Base-by-base conservation (phyloP, 2,113 vertebrate genomes). In the Microcebus murinus region DNA sequence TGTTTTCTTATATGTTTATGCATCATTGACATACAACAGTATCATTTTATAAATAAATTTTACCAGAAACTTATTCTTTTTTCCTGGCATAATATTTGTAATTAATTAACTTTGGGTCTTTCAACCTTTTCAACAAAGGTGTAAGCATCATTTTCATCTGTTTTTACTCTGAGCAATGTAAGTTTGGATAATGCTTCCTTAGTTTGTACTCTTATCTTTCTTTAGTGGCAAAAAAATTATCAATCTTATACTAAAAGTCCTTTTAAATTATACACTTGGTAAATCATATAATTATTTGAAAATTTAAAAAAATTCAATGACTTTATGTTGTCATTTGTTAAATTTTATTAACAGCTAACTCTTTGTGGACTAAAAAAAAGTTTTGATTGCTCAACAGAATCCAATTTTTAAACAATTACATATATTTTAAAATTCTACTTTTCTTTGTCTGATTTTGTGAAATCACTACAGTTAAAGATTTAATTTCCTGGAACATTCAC, bases 241-340 rank as follows among this genome's bases (percentile, higher is more conserved):
- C 21, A 79, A 45, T 0, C 65, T 90, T 82, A 34, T 27, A 48
- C 4, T 65, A 59, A 84, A 74, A 68, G 27, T 0, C 0, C 2
- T 50, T 95, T 25, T 61, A 68, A 96, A 89, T 61, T 29, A 59
- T 50, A 31, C 3, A 3, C 45, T 57, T 77, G 23, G 29, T 48
- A 90, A 76, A 86, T 81, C 3, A 70, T 86, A 3, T 17, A 89
- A 67, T 84, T 81, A 85, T 50, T 82, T 90, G 34, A 29, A 88
- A 93, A 95, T 76, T 74, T 42, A 61, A 70, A 88, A 71, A 85
- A 71, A 13, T 71, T 61, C 57, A 89, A n/a, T 70, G n/a, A 89
- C 14, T 86, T 91, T 55, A 42, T 86, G 25, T 59, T 77, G 13
- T 4, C 11, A 81, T 82, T 92, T 86, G 8, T 68, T 79, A 63